Base-by-base conservation (phyloP, 2,888 invertebrate species). In the Cancer borealis region DNA sequence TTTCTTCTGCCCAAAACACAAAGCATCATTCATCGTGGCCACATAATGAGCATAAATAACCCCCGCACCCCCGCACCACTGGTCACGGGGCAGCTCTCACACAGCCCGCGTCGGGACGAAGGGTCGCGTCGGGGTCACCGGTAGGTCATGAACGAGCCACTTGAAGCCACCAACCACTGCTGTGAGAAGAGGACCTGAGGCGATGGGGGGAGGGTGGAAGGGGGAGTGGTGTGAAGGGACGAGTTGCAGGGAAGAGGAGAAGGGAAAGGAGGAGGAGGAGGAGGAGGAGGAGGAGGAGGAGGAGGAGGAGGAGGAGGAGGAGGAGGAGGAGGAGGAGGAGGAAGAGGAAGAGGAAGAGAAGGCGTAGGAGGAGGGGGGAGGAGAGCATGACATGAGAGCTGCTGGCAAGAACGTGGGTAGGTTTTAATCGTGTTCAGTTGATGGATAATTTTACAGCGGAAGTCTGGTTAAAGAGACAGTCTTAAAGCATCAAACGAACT, bases 31-130 rank as follows among this genome's bases (percentile, higher is more conserved):
- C 93, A 93, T 87, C 87, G 91, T 84, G 93, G 60, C 10, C 90
- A 91, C 93, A 91, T 93, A 93, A 93, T 93, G 91, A 91, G 87
- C 93, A 93, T 93, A 93, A 93, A 93, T 93, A 93, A 93, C 91
- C 60, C 87, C 45, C 91, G 87, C 91, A 87, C 46, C 87, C 54
- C 91, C 91, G 87, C 91, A 91, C 93, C 93, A 46, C 45, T 91
- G 93, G 91, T 91, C 93, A 93, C 91, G 93, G 91, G 91, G 93
- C 87, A 88, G 60, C 84, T 89, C 39, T 49, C 90, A 79, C 90
- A 91, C 93, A n/a, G 90, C 92, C 91, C 14, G 88, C 79, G 73
- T 94, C 92, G 94, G 92, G 94, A 94, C 89, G 87, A 79, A 46
- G 79, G 94, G 94, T 94, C 94, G 39, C 30, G n/a, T 17, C 14